These are phyloP conservation scores for Halictus rubicundus DNA, from an alignment of 1,140 invertebrate species.

Conservation along the genomic window DNA sequence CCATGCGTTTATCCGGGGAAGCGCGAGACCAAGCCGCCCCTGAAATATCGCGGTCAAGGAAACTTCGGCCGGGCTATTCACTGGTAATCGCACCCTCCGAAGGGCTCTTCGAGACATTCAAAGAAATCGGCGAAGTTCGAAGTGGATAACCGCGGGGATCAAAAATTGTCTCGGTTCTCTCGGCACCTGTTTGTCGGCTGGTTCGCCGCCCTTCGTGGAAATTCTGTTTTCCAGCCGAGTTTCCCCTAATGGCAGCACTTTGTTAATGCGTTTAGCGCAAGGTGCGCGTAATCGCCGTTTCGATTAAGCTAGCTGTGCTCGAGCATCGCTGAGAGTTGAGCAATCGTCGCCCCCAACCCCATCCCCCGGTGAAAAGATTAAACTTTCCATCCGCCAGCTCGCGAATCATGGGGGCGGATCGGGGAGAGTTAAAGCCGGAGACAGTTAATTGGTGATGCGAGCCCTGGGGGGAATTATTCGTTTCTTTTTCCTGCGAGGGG, in stretches of 20 bases:
- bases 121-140: background rate
- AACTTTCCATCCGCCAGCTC: background rate
- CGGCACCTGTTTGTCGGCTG: background rate
- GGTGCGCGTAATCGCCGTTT: background rate
- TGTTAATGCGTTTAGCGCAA: background rate
- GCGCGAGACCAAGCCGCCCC: too few relatives aligned
- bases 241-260: background rate
- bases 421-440: background rate
- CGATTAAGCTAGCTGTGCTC: background rate
- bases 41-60: conserved; percentile 32
- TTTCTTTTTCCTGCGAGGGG: background rate
- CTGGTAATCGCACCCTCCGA: too few relatives aligned
- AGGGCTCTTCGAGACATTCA: too few relatives aligned
- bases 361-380: background rate
- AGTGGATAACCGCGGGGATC: background rate
- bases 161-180: background rate
- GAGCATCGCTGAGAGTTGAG: background rate
- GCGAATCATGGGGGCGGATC: too few relatives aligned
- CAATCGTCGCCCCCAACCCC: background rate
- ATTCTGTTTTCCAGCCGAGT: background rate
- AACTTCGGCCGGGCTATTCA: background rate
- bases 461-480: background rate
- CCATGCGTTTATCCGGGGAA: conserved; percentile 29
- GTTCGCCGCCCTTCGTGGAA: background rate
- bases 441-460: background rate